Conservation (phyloP, 2,888 invertebrate species). For the Morinoia aosen region DNA sequence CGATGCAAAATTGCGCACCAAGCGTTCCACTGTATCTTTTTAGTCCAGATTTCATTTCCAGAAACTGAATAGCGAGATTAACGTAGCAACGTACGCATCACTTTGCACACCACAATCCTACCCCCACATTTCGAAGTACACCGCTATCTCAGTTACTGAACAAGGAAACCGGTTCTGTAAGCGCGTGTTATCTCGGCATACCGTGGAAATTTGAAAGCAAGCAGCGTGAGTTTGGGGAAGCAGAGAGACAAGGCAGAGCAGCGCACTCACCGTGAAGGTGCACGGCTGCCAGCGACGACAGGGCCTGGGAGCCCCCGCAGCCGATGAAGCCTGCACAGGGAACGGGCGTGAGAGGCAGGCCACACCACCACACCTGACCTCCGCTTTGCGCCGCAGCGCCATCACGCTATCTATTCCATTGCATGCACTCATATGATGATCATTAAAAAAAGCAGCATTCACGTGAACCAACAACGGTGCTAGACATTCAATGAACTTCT, state of each 20-base stretch:
- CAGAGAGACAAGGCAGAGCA: neutral
- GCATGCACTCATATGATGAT: neutral
- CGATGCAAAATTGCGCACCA: too few species aligned
- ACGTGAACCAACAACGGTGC: neutral
- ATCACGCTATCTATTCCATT: neutral
- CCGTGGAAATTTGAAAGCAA: neutral
- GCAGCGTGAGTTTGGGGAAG: neutral
- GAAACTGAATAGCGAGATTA: neutral
- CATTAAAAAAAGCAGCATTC: neutral
- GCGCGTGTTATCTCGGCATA: neutral
- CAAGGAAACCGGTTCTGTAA: neutral
- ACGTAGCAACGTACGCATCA: neutral
- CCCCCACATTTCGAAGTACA: neutral
- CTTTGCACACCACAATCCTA: neutral
- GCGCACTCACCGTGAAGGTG: conserved; percentile 36
- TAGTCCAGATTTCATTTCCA: neutral
- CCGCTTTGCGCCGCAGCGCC: neutral
- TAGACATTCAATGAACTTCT: neutral
- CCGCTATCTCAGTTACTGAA: neutral
- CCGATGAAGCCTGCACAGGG: conserved; percentile 38
- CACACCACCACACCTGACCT: neutral
- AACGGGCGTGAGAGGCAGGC: neutral
- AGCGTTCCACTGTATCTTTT: neutral
- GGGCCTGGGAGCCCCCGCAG: conserved; percentile 36
- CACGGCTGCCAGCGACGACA: conserved; percentile 32